These are phyloP conservation scores for Noctilio leporinus DNA, from an alignment of 2,113 vertebrate genomes.

Conservation along the genomic window DNA sequence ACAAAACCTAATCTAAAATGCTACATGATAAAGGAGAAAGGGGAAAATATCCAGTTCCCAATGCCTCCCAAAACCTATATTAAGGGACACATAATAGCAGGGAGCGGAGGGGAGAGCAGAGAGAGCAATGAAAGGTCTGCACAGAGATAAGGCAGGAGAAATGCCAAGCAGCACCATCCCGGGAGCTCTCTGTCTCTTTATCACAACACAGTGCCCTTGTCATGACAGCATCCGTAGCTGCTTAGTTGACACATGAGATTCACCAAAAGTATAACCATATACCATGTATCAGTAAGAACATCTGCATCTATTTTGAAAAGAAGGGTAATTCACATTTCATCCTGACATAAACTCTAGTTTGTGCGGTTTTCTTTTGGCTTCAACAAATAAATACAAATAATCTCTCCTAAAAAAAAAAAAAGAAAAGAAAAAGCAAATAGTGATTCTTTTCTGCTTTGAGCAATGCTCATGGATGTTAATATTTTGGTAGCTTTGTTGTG, in stretches of 20 bases:
- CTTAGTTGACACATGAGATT: constrained; percentile 20
- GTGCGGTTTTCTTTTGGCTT: constrained; percentile 28
- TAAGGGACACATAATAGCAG: not conserved
- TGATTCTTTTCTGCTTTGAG: not conserved
- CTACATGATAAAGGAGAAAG: not conserved
- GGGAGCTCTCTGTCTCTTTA: not conserved
- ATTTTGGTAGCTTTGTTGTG: not conserved
- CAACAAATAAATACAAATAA: constrained; percentile 40
- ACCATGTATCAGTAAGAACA: constrained; percentile 41
- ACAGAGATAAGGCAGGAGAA: not conserved
- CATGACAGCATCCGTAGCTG: not conserved
- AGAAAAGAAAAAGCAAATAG: constrained; percentile 16
- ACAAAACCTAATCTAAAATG: not conserved
- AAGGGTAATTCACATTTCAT: constrained; percentile 14
- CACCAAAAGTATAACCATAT: not conserved
- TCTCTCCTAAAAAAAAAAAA: not conserved
- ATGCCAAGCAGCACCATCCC: not conserved
- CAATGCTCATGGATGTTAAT: not conserved
- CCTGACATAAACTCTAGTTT: not conserved
- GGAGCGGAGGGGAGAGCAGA: not conserved
- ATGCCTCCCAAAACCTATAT: not conserved
- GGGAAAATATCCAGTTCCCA: not conserved
- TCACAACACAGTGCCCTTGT: not conserved
- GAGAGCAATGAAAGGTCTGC: not conserved
- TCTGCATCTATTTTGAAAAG: constrained; percentile 42